Conservation (phyloP, 2,113 vertebrate genomes). For the Pollimyrus isidori region DNA sequence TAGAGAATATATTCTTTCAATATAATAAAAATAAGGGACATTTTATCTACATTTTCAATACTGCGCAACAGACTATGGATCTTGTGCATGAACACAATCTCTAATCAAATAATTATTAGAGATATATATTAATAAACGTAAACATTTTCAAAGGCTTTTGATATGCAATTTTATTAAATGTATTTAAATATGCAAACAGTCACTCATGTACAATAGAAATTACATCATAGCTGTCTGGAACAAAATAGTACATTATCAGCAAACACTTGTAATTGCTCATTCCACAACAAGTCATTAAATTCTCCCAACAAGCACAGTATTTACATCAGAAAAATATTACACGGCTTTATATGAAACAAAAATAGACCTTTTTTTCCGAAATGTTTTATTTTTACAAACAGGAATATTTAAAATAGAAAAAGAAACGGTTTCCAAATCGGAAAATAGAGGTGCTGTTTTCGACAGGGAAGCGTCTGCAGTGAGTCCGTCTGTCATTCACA, state of each 20-base stretch:
- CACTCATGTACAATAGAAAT: conserved; percentile 53
- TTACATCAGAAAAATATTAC: conserved; percentile 64
- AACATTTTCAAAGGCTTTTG: conserved; percentile 1
- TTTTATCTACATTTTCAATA: neutral
- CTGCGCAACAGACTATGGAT: neutral
- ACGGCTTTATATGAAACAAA: conserved; percentile 51
- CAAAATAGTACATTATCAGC: conserved; percentile 23
- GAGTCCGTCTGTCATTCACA: conserved; percentile 32
- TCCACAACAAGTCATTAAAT: conserved; percentile 44
- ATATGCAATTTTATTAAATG: conserved; percentile 54
- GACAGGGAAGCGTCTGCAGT: conserved; percentile 29
- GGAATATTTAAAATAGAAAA: conserved; percentile 26
- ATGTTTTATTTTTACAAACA: conserved; percentile 41
- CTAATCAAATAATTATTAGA: neutral
- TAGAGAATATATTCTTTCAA: neutral
- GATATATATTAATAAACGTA: neutral
- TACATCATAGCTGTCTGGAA: conserved; percentile 31
- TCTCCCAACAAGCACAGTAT: conserved; percentile 53
- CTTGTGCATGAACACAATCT: neutral
- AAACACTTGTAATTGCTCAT: conserved; percentile 19
- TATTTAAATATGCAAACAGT: conserved; percentile 59
- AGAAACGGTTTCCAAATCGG: conserved; percentile 8
- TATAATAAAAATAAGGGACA: neutral
- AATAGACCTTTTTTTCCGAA: conserved; percentile 36
- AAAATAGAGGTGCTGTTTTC: conserved; percentile 25